These are phyloP conservation scores for Siniperca chuatsi DNA, from an alignment of 2,113 vertebrate species.

Conservation along the genomic window DNA sequence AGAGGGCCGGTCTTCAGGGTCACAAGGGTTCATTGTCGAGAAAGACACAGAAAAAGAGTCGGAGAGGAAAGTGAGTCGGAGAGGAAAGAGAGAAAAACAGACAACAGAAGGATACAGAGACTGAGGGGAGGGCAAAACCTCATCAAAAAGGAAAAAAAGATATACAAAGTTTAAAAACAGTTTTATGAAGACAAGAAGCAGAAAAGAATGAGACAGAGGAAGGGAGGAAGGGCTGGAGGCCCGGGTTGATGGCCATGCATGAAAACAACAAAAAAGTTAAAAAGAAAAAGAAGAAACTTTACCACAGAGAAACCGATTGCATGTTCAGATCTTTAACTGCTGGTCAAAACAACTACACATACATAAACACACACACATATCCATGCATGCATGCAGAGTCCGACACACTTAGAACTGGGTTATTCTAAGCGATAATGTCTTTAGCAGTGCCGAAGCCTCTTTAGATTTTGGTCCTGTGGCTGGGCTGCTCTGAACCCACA, in stretches of 20 bases:
- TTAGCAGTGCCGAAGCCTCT: slow-evolving; percentile 68
- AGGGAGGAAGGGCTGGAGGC: slow-evolving; percentile 59
- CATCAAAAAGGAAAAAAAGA: slow-evolving; percentile 72
- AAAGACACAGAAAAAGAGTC: slow-evolving; percentile 35
- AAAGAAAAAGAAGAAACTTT: slow-evolving; percentile 54
- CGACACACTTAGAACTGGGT: slow-evolving; percentile 44
- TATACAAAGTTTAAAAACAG: slow-evolving; percentile 74
- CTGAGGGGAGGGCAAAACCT: slow-evolving; percentile 65
- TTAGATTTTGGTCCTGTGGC: slow-evolving; percentile 51
- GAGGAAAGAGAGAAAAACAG: slow-evolving; percentile 56
- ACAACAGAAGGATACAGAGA: slow-evolving; percentile 45
- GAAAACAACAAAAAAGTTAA: slow-evolving; percentile 70
- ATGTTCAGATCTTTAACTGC: slow-evolving; percentile 75
- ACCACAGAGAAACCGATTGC: slow-evolving; percentile 72
- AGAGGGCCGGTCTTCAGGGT: slow-evolving; percentile 55
- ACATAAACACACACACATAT: slow-evolving; percentile 36
- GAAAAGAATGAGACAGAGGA: slow-evolving; percentile 58
- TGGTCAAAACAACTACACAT: slow-evolving; percentile 73
- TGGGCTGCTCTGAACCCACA: slow-evolving; percentile 51
- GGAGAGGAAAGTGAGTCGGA: slow-evolving; percentile 28
- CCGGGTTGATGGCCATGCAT: slow-evolving; percentile 48
- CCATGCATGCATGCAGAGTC: slow-evolving; percentile 17
- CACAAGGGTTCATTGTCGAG: slow-evolving; percentile 52
- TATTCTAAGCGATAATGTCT: slow-evolving; percentile 81
- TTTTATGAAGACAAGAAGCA: slow-evolving; percentile 76